These are phyloP conservation scores for Xenopus laevis DNA, from an alignment of 2,113 vertebrate genomes.

Conservation along the genomic window DNA sequence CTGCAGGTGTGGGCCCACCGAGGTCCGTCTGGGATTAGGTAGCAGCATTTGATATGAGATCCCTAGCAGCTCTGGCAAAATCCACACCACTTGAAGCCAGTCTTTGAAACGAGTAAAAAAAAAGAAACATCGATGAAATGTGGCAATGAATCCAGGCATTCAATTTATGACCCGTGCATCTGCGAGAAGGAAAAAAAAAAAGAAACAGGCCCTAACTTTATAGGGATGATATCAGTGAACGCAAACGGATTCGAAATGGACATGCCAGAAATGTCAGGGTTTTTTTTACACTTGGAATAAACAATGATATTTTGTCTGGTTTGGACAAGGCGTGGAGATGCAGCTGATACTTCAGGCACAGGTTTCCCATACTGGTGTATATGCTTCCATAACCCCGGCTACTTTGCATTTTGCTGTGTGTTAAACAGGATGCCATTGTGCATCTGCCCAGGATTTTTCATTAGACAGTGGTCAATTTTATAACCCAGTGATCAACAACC, in stretches of 20 bases:
- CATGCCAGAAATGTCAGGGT: conserved; percentile 62
- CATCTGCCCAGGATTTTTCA: no score
- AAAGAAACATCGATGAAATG: conserved; percentile 82
- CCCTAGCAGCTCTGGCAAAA: conserved; percentile 71
- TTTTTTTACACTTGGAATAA: conserved; percentile 41
- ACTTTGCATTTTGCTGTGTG: no score
- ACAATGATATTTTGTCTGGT: neutral
- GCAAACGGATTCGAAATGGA: conserved; percentile 76
- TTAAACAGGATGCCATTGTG: no score
- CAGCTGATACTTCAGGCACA: no score
- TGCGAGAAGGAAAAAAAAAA: conserved; percentile 82
- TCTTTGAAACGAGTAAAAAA: conserved; percentile 77
- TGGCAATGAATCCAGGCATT: conserved; percentile 89
- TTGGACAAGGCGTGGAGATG: neutral
- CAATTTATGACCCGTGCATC: conserved; percentile 88
- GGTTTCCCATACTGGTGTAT: no score
- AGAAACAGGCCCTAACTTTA: conserved; percentile 83
- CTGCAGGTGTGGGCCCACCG: conserved; percentile 86
- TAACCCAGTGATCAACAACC: no score
- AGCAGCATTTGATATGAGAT: conserved; percentile 84
- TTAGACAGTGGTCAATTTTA: no score
- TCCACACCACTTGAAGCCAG: conserved; percentile 72
- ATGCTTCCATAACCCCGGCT: no score
- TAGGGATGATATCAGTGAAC: conserved; percentile 86
- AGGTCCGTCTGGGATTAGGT: conserved; percentile 81